Evolutionary conservation across 2,797 vertebrate genomes (phyloP).

Genomic region (Myripristis jacobus): DNA sequence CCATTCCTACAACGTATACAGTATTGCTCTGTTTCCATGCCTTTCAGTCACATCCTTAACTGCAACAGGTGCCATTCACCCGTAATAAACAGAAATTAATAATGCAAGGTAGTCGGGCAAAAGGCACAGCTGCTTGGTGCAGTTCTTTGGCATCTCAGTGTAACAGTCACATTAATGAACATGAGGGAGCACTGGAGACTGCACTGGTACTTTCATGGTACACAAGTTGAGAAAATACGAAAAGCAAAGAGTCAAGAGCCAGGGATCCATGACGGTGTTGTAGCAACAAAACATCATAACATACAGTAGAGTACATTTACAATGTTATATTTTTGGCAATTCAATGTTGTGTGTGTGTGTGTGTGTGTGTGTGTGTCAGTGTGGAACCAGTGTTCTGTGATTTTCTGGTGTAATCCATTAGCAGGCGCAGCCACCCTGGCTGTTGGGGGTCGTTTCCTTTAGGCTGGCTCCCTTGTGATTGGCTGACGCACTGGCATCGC

Average conservation of each 20-base stretch:
- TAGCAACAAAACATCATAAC: constrained; percentile 21
- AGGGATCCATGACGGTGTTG: constrained; percentile 15
- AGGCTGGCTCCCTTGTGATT: constrained; percentile 78
- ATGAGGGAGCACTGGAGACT: constrained; percentile 4
- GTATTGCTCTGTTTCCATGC: constrained; percentile 19
- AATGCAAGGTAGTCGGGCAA: constrained; percentile 20
- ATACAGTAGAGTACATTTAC: constrained; percentile 48
- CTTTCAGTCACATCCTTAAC: constrained; percentile 20
- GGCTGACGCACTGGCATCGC: constrained; percentile 63
- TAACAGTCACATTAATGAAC: constrained; percentile 59
- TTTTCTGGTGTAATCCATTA: constrained; percentile 65
- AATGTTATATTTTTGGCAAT: constrained; percentile 41
- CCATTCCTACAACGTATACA: background rate
- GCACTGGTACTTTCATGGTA: background rate
- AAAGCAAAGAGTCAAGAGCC: background rate
- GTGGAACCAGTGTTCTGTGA: constrained; percentile 13
- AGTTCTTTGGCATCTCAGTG: constrained; percentile 68
- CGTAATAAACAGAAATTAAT: constrained; percentile 4
- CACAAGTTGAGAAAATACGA: background rate
- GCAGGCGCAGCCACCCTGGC: constrained; percentile 84
- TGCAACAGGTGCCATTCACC: constrained; percentile 59
- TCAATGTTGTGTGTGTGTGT: constrained; percentile 11
- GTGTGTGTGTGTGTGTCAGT: constrained; percentile 9
- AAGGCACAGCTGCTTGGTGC: constrained; percentile 54
- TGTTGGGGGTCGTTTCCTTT: constrained; percentile 75